These are phyloP conservation scores for Spialia ferax DNA, from an alignment of 2,888 invertebrate species.

Conservation along the genomic window DNA sequence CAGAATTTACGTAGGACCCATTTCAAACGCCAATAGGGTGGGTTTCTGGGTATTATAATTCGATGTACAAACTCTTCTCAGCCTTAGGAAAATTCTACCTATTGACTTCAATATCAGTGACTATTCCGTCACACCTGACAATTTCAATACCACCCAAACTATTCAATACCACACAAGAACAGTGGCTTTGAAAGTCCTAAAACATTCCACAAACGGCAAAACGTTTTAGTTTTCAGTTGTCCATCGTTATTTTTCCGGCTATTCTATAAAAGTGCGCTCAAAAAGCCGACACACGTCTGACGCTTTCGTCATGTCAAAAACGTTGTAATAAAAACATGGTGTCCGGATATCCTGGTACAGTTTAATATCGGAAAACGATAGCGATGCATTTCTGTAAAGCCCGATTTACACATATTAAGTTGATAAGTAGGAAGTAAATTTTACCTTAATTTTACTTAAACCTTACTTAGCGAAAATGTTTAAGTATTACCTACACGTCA, in stretches of 20 bases:
- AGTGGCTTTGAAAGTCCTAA: background rate
- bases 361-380: conserved; percentile 33
- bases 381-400: background rate
- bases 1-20: no score
- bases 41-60: no score
- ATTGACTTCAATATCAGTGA: background rate
- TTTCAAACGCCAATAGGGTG: no score
- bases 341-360: conserved; percentile 13
- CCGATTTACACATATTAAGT: no score
- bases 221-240: conserved; percentile 5
- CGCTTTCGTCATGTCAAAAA: conserved; percentile 34
- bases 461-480: no score
- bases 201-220: conserved; percentile 1
- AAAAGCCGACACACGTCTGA: conserved; percentile 15
- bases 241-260: conserved; percentile 15
- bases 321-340: conserved; percentile 27
- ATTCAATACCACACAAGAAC: no score
- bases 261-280: conserved; percentile 13
- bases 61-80: background rate
- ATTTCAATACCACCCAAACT: background rate
- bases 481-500: no score
- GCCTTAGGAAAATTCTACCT: background rate
- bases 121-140: background rate
- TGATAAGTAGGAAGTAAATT: no score
- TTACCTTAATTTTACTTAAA: no score